These are phyloP conservation scores for Carollia perspicillata DNA, from an alignment of 2,113 vertebrate genomes.

Conservation along the genomic window DNA sequence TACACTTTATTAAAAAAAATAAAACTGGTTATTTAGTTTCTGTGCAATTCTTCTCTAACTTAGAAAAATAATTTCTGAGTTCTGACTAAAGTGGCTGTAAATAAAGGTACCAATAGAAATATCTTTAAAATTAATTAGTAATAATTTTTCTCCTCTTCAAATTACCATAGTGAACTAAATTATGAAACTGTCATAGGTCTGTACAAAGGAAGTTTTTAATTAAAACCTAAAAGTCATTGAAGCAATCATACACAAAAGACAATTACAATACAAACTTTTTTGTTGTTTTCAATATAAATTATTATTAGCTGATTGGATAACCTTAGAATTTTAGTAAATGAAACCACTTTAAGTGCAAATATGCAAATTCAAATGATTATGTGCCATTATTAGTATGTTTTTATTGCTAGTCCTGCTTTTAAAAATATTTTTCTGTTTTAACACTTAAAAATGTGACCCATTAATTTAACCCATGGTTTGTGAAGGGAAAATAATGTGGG, in stretches of 20 bases:
- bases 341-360: conserved; percentile 64
- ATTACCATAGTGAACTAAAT: conserved; percentile 47
- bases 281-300: conserved; percentile 46
- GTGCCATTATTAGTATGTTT: neutral
- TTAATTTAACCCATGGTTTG: neutral
- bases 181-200: neutral
- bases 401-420: neutral
- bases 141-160: conserved; percentile 44
- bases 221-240: conserved; percentile 49
- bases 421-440: conserved; percentile 16
- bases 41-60: conserved; percentile 33
- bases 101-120: conserved; percentile 69
- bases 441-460: neutral
- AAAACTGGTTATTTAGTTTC: conserved; percentile 43
- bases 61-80: conserved; percentile 53
- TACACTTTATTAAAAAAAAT: conserved; percentile 52
- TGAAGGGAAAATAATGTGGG: neutral
- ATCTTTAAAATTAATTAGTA: conserved; percentile 63
- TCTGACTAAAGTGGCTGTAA: conserved; percentile 57
- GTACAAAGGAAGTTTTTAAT: conserved; percentile 46
- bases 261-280: conserved; percentile 33
- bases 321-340: conserved; percentile 17
- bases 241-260: conserved; percentile 3
- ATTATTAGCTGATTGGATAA: neutral
- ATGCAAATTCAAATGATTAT: conserved; percentile 55